Percentiles rank a stretch among this genome's conserved stretches.
Conservation (phyloP, 2,888 invertebrate species). For the Sarcophaga subvicina region DNA sequence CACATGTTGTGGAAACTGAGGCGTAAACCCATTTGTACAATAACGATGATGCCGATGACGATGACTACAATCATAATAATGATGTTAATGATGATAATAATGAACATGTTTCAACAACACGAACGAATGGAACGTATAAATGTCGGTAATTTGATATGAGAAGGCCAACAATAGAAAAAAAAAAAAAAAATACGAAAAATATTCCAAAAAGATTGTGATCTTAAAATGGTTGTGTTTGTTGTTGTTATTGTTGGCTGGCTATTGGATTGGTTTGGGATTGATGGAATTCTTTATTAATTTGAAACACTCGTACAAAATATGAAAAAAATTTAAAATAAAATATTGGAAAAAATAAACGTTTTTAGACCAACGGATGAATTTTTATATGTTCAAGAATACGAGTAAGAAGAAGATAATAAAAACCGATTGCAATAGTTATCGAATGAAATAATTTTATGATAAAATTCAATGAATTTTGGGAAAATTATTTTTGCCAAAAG, state of each 20-base stretch:
- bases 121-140: background rate
- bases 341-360: background rate
- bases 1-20: constrained; percentile 58
- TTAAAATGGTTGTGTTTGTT: background rate
- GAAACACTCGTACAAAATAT: background rate
- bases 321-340: background rate
- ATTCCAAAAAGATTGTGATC: background rate
- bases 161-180: background rate
- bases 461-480: no score
- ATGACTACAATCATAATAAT: background rate
- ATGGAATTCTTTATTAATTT: constrained; percentile 30
- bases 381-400: background rate
- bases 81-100: constrained; percentile 59
- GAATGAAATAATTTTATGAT: no score
- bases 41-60: constrained; percentile 51
- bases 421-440: no score
- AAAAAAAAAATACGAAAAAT: background rate
- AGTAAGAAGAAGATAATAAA: background rate
- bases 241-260: background rate
- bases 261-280: constrained; percentile 11
- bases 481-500: no score
- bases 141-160: constrained; percentile 61
- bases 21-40: constrained; percentile 67
- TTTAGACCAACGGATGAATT: background rate
- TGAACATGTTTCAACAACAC: constrained; percentile 57